phyloP scores from a whole-genome alignment of 2,797 vertebrate genomes.

The Anomalospiza imberbis region DNA sequence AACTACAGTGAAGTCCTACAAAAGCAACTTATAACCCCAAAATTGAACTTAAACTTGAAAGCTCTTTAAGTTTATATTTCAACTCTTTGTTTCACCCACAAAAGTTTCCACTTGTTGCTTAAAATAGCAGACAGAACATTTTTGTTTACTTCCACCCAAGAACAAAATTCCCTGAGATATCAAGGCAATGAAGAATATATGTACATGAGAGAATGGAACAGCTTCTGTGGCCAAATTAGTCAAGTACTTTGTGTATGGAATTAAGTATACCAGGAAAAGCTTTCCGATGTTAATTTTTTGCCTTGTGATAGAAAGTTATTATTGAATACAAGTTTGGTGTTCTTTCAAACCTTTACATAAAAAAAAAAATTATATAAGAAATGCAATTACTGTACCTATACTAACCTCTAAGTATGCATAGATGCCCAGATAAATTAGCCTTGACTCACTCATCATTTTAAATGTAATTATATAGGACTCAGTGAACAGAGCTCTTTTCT shows the following conservation, averaged over 20 bases:
- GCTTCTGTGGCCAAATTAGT: not conserved
- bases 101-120: constrained; percentile 56
- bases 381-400: not conserved
- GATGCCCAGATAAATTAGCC: not conserved
- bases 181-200: not conserved
- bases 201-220: not conserved
- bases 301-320: not conserved
- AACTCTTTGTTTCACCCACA: constrained; percentile 34
- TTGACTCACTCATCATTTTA: constrained; percentile 4
- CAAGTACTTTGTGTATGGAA: not conserved
- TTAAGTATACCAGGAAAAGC: not conserved
- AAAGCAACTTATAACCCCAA: constrained; percentile 16
- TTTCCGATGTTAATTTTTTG: not conserved
- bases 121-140: constrained; percentile 50
- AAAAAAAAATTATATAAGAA: not conserved
- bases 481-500: not conserved
- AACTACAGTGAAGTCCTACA: not conserved
- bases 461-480: not conserved
- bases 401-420: not conserved
- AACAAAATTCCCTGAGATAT: constrained; percentile 46
- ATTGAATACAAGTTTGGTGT: not conserved
- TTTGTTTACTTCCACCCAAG: constrained; percentile 60
- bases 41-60: constrained; percentile 35
- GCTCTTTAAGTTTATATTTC: constrained; percentile 55
- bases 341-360: not conserved